Evolutionary conservation across 1,140 invertebrate genomes (phyloP).

Genomic region (Drosophila pruinosa): DNA sequence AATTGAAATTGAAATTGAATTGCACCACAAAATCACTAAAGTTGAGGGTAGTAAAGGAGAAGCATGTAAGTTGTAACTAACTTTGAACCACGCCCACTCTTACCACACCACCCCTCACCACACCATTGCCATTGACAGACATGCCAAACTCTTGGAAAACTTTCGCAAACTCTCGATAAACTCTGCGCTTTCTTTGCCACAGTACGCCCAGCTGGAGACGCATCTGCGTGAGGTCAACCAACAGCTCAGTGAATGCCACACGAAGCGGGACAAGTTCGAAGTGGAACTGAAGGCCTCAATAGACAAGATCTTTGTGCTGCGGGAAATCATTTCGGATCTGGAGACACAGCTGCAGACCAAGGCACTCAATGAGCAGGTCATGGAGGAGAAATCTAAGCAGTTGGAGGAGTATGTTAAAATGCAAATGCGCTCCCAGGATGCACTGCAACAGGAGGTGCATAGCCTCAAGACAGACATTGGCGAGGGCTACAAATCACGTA

Average conservation of each 20-base stretch:
- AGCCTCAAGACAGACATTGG: slow-evolving; percentile 83
- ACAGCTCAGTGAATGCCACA: slow-evolving; percentile 85
- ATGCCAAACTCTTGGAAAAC: background rate
- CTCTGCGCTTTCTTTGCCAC: background rate
- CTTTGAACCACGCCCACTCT: slow-evolving; percentile 20
- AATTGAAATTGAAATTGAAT: slow-evolving; percentile 32
- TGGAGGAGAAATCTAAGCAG: slow-evolving; percentile 76
- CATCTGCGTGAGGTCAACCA: slow-evolving; percentile 88
- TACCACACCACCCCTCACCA: background rate
- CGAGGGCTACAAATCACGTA: slow-evolving; percentile 84
- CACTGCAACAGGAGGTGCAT: slow-evolving; percentile 84
- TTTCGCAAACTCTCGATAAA: background rate
- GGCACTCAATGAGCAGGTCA: slow-evolving; percentile 76
- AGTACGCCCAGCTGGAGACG: slow-evolving; percentile 88
- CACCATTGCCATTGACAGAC: background rate
- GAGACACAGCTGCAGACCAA: slow-evolving; percentile 89
- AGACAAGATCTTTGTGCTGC: slow-evolving; percentile 88
- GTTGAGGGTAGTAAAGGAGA: slow-evolving; percentile 52
- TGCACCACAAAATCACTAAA: slow-evolving; percentile 48
- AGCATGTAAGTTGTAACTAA: slow-evolving; percentile 68
- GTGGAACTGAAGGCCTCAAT: slow-evolving; percentile 87
- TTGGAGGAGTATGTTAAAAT: slow-evolving; percentile 83
- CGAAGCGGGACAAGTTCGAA: slow-evolving; percentile 85
- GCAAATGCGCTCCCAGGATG: slow-evolving; percentile 85
- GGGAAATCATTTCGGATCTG: slow-evolving; percentile 90